Base-by-base conservation (phyloP, 2,113 vertebrate genomes). In the Rousettus leschenaultii region DNA sequence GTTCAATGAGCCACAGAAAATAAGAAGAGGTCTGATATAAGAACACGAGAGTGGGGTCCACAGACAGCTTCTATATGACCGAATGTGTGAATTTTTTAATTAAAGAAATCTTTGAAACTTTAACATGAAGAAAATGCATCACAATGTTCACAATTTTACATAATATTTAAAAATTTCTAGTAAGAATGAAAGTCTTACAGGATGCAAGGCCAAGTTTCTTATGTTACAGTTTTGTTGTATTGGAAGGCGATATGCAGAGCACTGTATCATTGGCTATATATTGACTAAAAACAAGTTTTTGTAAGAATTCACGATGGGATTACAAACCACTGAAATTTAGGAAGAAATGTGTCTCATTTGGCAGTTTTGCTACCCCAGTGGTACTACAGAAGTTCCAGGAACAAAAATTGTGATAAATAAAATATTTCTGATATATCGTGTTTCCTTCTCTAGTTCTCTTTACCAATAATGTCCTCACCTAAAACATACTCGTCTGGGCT, bases 341-440 rank as follows among this genome's bases (percentile, higher is more conserved):
- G 45, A 74, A 51, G 40, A n/a, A 53, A 55, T 7, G 3, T 30
- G 2, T 66, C 40, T 80, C 21, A 48, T 26, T 26, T 84, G 30
- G 1, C n/a, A 84, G 68, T 87, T 73, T 66, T 86, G 3, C 13
- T 82, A 53, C 16, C 1, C 28, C 3, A 33, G 0, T 55, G 10
- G 30, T 40, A 28, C 11, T 85, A 45, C 14, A 63, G 18, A 95
- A 82, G 33, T 75, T 85, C 7, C n/a, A 12, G 61, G 71, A 71
- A 90, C 18, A 79, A 95, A 92, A 79, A 77, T 18, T 38, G 55
- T 51, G 63, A 73, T 35, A 75, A 79, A 40, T 75, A 77, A 87
- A 75, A 61, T 63, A 45, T 7, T 38, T 19, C 48, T 80, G 57
- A 61, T 57, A 24, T 8, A 30, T 21, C 8, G 40, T 12, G 16